phyloP scores from a whole-genome alignment of 1,140 invertebrate genomes.

The Polypedilum pembai region DNA sequence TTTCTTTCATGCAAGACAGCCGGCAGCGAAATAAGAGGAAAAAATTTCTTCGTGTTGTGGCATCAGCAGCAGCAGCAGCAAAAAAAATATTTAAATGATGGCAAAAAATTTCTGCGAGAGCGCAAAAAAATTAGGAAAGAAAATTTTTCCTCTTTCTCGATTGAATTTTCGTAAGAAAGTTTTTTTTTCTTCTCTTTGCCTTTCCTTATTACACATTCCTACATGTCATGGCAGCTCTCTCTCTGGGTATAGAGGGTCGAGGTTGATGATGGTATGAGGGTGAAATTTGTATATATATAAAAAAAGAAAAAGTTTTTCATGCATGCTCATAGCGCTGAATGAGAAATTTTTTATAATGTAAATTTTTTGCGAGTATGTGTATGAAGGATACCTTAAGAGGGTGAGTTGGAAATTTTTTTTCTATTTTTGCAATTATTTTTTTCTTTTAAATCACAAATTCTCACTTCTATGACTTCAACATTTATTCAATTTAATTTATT shows the following conservation, averaged over 20 bases:
- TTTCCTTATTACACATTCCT: constrained; percentile 10
- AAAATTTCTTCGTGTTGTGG: neutral
- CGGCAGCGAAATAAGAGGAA: neutral
- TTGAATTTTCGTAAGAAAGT: neutral
- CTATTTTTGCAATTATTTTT: no score
- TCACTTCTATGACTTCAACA: no score
- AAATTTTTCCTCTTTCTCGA: constrained; percentile 16
- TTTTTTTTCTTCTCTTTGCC: neutral
- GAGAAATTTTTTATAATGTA: no score
- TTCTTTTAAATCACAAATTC: no score
- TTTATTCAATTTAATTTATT: no score
- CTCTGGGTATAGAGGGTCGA: neutral
- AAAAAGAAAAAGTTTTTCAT: neutral
- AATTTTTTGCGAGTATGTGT: no score
- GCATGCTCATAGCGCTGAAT: neutral
- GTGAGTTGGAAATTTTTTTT: no score
- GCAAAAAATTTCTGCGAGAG: constrained; percentile 3
- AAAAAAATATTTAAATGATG: constrained; percentile 8
- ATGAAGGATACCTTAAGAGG: no score
- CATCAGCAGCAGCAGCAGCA: neutral
- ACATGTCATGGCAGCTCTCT: constrained; percentile 7
- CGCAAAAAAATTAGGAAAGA: constrained; percentile 18
- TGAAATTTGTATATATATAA: neutral
- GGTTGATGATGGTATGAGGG: neutral
- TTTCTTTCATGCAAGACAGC: neutral